phyloP scores from a whole-genome alignment of 64 coral and sea anemone species.

The Catalaphyllia jardinei region DNA sequence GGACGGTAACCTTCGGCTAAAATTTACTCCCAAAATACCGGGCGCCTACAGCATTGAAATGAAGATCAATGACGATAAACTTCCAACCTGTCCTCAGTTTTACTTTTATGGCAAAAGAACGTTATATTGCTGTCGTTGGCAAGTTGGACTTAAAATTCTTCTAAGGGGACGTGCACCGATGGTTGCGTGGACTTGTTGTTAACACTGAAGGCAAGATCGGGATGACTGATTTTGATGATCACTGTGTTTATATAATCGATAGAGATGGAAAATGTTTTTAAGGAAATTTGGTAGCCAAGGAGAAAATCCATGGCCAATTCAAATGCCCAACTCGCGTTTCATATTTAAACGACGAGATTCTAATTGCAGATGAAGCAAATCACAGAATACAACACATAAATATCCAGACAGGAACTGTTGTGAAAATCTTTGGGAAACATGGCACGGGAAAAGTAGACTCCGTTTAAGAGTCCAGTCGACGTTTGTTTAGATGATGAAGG shows the following conservation, averaged over 20 bases:
- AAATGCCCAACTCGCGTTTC: neutral
- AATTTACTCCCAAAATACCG: constrained; percentile 5
- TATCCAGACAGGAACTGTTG: constrained; percentile 32
- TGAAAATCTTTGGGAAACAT: constrained; percentile 3
- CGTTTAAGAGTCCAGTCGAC: constrained; percentile 1
- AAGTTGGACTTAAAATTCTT: neutral
- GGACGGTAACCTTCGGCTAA: neutral
- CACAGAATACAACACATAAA: constrained; percentile 44
- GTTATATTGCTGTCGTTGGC: neutral
- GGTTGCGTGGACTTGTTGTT: constrained; percentile 1
- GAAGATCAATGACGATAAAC: constrained; percentile 9
- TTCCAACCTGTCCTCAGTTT: constrained; percentile 30
- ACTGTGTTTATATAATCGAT: constrained; percentile 18
- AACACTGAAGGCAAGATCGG: constrained; percentile 4
- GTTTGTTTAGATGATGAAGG: constrained; percentile 37
- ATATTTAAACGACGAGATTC: neutral
- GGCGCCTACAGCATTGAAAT: neutral
- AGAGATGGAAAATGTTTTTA: constrained; percentile 7
- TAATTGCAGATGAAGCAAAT: constrained; percentile 44
- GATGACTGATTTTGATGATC: neutral
- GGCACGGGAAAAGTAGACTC: constrained; percentile 20
- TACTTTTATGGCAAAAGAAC: neutral
- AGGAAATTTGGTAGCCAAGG: neutral
- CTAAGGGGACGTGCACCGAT: neutral
- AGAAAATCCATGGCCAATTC: neutral